Evolutionary conservation across 2,113 vertebrate species (phyloP).

Genomic region (Xyrauchen texanus): DNA sequence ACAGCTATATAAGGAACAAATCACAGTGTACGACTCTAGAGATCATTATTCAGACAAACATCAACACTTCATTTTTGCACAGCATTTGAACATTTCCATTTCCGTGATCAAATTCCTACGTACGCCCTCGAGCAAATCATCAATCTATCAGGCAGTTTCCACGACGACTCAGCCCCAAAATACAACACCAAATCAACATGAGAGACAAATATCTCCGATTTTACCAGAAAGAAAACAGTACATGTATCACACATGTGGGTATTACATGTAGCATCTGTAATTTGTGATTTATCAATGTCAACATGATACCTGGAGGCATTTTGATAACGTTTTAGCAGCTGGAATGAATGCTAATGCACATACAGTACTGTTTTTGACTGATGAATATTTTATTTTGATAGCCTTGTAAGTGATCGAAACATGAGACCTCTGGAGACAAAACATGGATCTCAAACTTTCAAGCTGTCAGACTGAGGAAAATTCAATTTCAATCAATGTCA

Average conservation of each 20-base stretch:
- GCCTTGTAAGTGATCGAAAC: neutral
- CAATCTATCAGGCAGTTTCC: conserved; percentile 38
- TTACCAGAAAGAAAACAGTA: neutral
- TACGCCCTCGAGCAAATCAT: conserved; percentile 18
- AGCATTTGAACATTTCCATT: neutral
- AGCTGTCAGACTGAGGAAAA: too few relatives aligned
- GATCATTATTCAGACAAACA: conserved; percentile 28
- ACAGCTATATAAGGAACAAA: neutral
- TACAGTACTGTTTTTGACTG: neutral
- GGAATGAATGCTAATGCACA: neutral
- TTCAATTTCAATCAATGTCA: too few relatives aligned
- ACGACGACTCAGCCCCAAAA: neutral
- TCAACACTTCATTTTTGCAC: conserved; percentile 28
- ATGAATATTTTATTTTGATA: neutral
- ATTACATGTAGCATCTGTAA: neutral
- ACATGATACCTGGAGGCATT: conserved; percentile 7
- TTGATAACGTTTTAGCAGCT: neutral
- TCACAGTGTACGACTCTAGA: neutral
- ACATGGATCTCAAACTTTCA: too few relatives aligned
- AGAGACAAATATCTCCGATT: conserved; percentile 17
- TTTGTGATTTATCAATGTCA: conserved; percentile 26
- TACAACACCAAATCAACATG: conserved; percentile 1
- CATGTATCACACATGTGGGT: neutral
- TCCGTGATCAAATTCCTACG: conserved; percentile 8
- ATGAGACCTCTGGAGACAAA: neutral